Percentiles rank a stretch among this genome's conserved stretches.
phyloP scores from a whole-genome alignment of 2,888 invertebrate genomes.

The Prenolepis imparis region DNA sequence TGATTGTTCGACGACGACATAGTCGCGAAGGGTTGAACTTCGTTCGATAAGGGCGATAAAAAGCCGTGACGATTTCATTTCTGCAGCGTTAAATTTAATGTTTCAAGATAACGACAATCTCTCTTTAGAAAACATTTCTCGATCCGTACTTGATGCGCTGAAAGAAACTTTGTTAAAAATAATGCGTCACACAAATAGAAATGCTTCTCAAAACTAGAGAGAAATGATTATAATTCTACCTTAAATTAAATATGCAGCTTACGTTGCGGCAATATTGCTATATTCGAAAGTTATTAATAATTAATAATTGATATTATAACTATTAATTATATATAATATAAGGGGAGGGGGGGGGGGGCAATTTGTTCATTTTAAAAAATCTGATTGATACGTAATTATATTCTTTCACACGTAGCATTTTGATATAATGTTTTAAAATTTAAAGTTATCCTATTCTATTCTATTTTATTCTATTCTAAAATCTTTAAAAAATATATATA shows the following conservation, averaged over 20 bases:
- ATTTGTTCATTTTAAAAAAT: not conserved
- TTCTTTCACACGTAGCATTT: not conserved
- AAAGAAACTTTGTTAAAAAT: slow-evolving; percentile 27
- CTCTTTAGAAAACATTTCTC: not conserved
- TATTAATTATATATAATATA: not conserved
- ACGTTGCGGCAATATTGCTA: not conserved
- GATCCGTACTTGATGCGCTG: not conserved
- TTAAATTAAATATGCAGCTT: not conserved
- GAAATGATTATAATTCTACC: not conserved
- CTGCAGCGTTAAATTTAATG: not conserved
- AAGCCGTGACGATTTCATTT: not conserved
- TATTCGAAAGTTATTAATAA: not conserved
- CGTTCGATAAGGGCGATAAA: not conserved
- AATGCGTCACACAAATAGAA: slow-evolving; percentile 19
- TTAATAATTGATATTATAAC: not conserved
- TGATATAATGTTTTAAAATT: not conserved
- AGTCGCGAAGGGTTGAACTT: not conserved
- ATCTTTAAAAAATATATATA: not conserved
- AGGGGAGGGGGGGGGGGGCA: too few relatives aligned
- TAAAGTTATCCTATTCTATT: too few relatives aligned
- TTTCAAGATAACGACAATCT: not conserved
- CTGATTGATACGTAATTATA: not conserved
- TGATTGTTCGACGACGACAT: not conserved
- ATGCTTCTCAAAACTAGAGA: not conserved
- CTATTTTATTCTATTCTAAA: not conserved